These are phyloP conservation scores for Odontomyia ornata DNA, from an alignment of 2,888 invertebrate genomes.

Conservation along the genomic window DNA sequence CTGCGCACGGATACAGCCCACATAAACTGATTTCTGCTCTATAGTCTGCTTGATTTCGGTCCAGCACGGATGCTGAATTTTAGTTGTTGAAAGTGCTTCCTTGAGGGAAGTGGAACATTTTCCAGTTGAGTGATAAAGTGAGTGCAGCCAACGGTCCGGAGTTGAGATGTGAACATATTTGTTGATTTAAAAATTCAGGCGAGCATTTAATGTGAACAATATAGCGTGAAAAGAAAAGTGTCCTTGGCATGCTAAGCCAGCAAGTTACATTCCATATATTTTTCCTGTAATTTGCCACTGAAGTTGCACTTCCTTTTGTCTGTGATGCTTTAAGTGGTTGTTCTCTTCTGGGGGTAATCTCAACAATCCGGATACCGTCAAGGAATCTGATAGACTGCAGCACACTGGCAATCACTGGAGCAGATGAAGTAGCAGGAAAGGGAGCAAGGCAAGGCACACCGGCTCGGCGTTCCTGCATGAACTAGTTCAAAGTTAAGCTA, in stretches of 20 bases:
- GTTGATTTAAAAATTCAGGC: no score
- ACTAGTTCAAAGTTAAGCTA: not conserved
- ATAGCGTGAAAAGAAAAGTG: no score
- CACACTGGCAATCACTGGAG: not conserved
- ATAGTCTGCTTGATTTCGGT: no score
- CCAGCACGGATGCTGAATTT: no score
- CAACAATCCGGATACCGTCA: not conserved
- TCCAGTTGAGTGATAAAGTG: no score
- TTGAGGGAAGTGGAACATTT: no score
- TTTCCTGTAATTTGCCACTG: slow-evolving; percentile 39
- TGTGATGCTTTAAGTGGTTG: slow-evolving; percentile 15
- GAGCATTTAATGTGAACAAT: no score
- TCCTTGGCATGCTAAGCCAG: slow-evolving; percentile 9
- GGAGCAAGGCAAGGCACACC: not conserved
- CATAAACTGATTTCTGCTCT: no score
- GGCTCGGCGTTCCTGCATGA: slow-evolving; percentile 6
- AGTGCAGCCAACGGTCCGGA: no score
- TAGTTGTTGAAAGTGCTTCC: no score
- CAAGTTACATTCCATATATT: not conserved
- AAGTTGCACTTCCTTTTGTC: slow-evolving; percentile 39
- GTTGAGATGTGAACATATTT: no score
- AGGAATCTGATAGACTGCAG: not conserved
- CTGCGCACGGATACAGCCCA: no score
- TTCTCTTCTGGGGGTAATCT: slow-evolving; percentile 14
- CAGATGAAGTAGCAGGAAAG: not conserved